Evolutionary conservation across 2,113 vertebrate species (phyloP).

Genomic region (Centropus unirufus): DNA sequence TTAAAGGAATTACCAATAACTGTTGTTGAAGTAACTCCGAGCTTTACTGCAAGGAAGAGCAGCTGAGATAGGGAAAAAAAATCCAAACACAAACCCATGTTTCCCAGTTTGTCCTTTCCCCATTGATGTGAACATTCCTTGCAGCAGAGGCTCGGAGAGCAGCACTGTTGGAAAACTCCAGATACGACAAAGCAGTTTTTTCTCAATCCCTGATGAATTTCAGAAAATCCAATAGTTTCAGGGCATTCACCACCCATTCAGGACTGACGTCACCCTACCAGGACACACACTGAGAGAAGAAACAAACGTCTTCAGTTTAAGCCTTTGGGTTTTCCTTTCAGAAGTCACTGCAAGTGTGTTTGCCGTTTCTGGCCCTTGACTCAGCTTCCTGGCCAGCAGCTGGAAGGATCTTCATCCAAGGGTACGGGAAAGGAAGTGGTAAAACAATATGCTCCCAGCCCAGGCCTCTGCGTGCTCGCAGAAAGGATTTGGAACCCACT

Average conservation of each 20-base stretch:
- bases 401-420: not conserved
- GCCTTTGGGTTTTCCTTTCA: not conserved
- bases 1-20: not conserved
- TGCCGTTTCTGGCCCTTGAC: not conserved
- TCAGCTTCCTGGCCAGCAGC: constrained; percentile 11
- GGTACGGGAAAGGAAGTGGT: not conserved
- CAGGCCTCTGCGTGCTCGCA: not conserved
- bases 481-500: not conserved
- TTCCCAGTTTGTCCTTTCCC: not conserved
- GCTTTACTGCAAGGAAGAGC: not conserved
- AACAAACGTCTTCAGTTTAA: not conserved
- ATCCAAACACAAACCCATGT: not conserved
- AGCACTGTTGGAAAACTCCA: not conserved
- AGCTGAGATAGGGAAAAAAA: not conserved
- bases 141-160: not conserved
- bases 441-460: not conserved
- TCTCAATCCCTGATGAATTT: not conserved
- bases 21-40: not conserved
- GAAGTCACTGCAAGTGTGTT: not conserved
- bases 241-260: not conserved
- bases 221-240: not conserved
- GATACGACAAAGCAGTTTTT: not conserved
- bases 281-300: not conserved
- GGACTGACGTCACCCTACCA: not conserved
- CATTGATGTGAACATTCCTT: not conserved